Evolutionary conservation across 2,888 invertebrate species (phyloP).

Genomic region (Raillietiella orientalis): DNA sequence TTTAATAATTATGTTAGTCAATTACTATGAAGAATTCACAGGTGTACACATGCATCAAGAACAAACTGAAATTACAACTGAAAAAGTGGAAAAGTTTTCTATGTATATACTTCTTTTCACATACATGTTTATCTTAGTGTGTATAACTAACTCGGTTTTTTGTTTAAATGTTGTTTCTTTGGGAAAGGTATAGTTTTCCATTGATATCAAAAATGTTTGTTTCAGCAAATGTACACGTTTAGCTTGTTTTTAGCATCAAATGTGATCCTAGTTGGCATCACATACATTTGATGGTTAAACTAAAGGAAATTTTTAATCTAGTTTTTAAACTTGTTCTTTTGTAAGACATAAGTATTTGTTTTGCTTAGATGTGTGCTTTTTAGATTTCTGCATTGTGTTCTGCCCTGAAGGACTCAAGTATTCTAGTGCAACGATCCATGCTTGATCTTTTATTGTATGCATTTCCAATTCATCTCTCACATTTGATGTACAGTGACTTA

Average conservation of each 20-base stretch:
- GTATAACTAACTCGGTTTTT: background rate
- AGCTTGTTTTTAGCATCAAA: background rate
- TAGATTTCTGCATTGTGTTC: conserved; percentile 41
- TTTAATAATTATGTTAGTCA: too few species aligned
- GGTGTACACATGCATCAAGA: background rate
- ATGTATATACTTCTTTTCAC: background rate
- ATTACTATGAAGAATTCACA: too few species aligned
- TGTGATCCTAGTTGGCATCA: conserved; percentile 3
- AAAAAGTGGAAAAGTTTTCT: background rate
- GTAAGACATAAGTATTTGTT: conserved; percentile 1
- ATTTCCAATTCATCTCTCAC: conserved; percentile 40
- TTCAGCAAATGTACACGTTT: background rate
- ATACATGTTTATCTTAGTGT: background rate
- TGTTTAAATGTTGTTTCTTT: too few species aligned
- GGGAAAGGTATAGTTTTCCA: too few species aligned
- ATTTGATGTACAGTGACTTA: conserved; percentile 22
- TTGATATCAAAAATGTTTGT: conserved; percentile 2
- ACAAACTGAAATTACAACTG: background rate
- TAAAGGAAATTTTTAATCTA: conserved; percentile 1
- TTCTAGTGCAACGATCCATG: conserved; percentile 51
- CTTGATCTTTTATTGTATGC: conserved; percentile 47
- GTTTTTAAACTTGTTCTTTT: conserved; percentile 6
- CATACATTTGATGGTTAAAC: conserved; percentile 1
- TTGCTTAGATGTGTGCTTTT: conserved; percentile 5
- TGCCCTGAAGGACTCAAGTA: conserved; percentile 40